phyloP scores from a whole-genome alignment of 2,113 vertebrate genomes.

The Saguinus imperator region DNA sequence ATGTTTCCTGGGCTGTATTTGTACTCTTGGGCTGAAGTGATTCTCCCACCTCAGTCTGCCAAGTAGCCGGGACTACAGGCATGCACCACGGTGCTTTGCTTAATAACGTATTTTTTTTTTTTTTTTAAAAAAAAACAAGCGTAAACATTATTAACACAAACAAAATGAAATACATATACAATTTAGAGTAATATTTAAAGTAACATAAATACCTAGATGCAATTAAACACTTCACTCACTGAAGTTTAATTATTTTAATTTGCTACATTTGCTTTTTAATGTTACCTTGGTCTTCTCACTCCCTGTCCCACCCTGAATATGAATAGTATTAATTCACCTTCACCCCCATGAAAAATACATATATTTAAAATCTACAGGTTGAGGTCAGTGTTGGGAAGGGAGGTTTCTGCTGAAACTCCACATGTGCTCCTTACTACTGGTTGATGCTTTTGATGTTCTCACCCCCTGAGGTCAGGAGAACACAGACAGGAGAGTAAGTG shows the following conservation, averaged over 20 bases:
- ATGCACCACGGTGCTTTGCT: background rate
- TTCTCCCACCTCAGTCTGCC: background rate
- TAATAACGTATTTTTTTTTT: background rate
- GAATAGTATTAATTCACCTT: background rate
- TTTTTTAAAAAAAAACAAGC: background rate
- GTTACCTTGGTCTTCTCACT: background rate
- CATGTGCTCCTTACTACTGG: conserved; percentile 96
- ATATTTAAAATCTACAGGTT: conserved; percentile 85
- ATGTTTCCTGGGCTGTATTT: background rate
- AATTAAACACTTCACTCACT: conserved; percentile 51
- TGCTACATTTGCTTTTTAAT: conserved; percentile 42
- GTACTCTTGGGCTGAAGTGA: background rate
- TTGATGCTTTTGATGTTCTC: conserved; percentile 99
- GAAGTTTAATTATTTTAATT: conserved; percentile 61
- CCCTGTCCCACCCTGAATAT: background rate
- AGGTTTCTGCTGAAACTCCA: conserved; percentile 96
- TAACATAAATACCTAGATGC: conserved; percentile 25
- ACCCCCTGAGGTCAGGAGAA: conserved; percentile 86
- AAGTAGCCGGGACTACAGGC: background rate
- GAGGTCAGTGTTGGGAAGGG: conserved; percentile 96
- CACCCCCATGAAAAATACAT: no score
- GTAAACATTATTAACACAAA: conserved; percentile 34
- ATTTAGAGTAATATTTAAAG: conserved; percentile 47
- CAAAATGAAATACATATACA: conserved; percentile 39
- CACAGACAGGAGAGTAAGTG: background rate